Conservation (phyloP, 2,113 vertebrate species). For the Oxyruncus cristatus region DNA sequence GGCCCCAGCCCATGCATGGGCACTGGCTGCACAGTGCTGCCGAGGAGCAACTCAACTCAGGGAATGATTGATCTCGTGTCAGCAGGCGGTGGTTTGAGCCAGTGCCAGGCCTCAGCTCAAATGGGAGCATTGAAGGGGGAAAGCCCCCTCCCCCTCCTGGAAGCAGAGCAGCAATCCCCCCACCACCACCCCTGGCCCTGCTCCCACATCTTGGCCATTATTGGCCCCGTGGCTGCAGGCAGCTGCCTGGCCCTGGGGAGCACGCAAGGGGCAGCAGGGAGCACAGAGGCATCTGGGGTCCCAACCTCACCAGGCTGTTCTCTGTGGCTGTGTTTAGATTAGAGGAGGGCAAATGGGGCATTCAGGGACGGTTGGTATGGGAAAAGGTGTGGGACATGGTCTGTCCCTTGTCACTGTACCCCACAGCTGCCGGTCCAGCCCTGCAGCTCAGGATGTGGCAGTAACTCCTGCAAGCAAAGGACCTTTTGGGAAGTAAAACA, state of each 20-base stretch:
- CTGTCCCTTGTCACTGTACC: neutral
- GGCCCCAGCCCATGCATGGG: neutral
- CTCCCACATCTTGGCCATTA: neutral
- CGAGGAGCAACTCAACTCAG: neutral
- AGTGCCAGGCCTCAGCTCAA: constrained; percentile 57
- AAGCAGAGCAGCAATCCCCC: neutral
- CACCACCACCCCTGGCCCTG: fast-evolving
- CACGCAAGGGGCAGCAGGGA: fast-evolving
- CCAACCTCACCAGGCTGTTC: neutral
- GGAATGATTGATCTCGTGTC: constrained; percentile 53
- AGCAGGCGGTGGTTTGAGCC: constrained; percentile 53
- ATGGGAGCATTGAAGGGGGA: constrained; percentile 51
- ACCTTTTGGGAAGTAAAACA: neutral
- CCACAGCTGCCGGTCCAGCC: neutral
- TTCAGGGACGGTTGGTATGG: neutral
- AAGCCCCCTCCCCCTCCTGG: constrained; percentile 49
- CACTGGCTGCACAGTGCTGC: neutral
- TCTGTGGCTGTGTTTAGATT: neutral
- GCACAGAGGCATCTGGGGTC: fast-evolving
- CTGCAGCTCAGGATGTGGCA: neutral
- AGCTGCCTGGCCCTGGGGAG: neutral
- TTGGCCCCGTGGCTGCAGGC: fast-evolving
- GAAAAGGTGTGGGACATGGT: neutral
- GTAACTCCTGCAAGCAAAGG: neutral
- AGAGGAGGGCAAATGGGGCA: neutral